phyloP scores from a whole-genome alignment of 92 coral and sea anemone species.

The Porites evermanni region DNA sequence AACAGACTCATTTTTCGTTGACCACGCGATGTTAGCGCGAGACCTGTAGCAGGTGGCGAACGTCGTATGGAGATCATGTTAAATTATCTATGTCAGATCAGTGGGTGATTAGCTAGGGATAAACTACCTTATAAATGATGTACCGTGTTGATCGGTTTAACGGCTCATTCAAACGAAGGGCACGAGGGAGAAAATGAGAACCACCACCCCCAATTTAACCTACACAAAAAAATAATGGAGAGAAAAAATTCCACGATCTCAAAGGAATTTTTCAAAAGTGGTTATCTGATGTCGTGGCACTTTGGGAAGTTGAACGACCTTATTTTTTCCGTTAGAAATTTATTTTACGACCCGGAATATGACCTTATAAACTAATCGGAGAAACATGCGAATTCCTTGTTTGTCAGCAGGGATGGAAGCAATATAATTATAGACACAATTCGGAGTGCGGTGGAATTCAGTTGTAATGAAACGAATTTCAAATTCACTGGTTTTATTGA shows the following conservation, averaged over 20 bases:
- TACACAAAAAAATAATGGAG: no score
- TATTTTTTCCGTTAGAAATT: not conserved
- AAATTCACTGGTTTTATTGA: no score
- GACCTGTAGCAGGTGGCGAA: not conserved
- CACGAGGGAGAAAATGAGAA: no score
- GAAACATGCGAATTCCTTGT: no score
- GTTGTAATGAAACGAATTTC: no score
- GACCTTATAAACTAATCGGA: not conserved
- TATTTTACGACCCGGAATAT: not conserved
- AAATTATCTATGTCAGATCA: not conserved
- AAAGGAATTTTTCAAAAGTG: not conserved
- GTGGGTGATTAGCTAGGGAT: not conserved
- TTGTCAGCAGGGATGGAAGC: no score
- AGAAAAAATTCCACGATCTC: no score
- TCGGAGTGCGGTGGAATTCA: no score
- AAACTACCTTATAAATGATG: not conserved
- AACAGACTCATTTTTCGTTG: not conserved
- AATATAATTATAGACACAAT: no score
- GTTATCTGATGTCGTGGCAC: not conserved
- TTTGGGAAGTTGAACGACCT: no score
- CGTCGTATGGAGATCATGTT: not conserved
- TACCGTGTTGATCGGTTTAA: not conserved
- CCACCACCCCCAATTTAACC: no score
- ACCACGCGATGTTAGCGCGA: not conserved
- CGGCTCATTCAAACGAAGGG: no score